phyloP scores from a whole-genome alignment of 2,797 vertebrate species.

The Odontamblyopus rebecca region DNA sequence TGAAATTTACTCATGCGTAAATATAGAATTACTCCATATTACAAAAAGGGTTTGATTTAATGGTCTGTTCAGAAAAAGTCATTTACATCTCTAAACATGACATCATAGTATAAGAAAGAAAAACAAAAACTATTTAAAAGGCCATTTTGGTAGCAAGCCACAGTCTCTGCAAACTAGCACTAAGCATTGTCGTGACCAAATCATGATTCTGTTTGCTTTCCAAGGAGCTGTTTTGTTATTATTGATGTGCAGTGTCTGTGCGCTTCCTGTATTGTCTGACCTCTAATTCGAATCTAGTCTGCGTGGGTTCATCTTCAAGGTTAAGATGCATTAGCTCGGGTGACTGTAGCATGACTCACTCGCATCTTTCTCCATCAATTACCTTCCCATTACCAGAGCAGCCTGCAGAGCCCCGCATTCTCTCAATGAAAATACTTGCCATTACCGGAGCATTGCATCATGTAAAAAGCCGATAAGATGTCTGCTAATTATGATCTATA shows the following conservation, averaged over 20 bases:
- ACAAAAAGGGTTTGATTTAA: no score
- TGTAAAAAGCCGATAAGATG: conserved; percentile 26
- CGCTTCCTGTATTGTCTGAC: conserved; percentile 10
- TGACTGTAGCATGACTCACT: conserved; percentile 25
- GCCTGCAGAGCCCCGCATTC: conserved; percentile 18
- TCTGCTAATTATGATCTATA: no score
- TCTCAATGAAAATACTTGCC: conserved; percentile 19
- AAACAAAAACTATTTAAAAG: background rate
- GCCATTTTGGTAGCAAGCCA: background rate
- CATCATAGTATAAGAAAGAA: background rate
- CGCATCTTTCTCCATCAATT: conserved; percentile 34
- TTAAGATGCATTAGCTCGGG: conserved; percentile 28
- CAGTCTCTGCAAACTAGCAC: background rate
- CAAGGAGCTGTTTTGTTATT: background rate
- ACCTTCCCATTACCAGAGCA: conserved; percentile 19
- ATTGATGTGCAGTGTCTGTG: conserved; percentile 2
- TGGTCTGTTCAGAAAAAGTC: background rate
- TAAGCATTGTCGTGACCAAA: background rate
- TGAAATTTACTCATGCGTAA: no score
- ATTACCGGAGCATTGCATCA: conserved; percentile 37
- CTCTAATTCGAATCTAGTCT: conserved; percentile 5
- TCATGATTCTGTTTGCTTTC: background rate
- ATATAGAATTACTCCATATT: no score
- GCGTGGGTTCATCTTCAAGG: conserved; percentile 28
- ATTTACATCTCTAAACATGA: background rate